Conservation (phyloP, 2,797 vertebrate species). For the Morus bassanus region DNA sequence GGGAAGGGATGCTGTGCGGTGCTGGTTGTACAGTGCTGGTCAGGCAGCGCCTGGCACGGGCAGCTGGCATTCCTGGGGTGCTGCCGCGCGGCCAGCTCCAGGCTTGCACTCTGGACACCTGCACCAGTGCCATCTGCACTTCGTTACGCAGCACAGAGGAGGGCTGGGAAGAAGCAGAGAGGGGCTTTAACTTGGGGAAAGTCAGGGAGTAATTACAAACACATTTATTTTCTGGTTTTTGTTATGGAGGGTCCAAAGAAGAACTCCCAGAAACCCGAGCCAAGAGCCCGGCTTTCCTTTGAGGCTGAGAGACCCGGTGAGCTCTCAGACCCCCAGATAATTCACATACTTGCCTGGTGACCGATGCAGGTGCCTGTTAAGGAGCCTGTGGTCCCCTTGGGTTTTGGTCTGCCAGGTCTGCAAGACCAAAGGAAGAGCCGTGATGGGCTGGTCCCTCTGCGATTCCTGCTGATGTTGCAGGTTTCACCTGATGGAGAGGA, state of each 20-base stretch:
- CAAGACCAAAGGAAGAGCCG: not conserved
- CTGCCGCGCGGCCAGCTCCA: fast-evolving
- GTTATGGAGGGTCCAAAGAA: not conserved
- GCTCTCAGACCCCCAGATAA: not conserved
- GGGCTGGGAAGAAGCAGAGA: not conserved
- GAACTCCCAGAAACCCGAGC: not conserved
- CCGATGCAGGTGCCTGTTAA: fast-evolving
- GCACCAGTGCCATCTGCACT: not conserved
- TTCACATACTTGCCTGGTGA: fast-evolving
- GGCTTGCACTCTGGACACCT: not conserved
- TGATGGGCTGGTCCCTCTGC: not conserved
- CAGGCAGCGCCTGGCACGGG: not conserved
- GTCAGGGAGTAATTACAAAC: not conserved
- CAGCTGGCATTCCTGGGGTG: not conserved
- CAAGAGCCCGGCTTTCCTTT: not conserved
- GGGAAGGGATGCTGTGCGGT: fast-evolving
- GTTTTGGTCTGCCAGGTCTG: not conserved
- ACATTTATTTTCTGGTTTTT: not conserved
- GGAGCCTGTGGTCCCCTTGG: not conserved
- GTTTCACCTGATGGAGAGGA: not conserved
- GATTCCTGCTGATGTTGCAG: not conserved
- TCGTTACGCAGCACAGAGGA: not conserved
- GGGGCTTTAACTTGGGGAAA: not conserved
- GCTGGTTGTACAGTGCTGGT: fast-evolving
- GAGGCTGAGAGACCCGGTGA: not conserved